Conservation (phyloP, 1,140 invertebrate genomes). For the Drosophila arizonae region DNA sequence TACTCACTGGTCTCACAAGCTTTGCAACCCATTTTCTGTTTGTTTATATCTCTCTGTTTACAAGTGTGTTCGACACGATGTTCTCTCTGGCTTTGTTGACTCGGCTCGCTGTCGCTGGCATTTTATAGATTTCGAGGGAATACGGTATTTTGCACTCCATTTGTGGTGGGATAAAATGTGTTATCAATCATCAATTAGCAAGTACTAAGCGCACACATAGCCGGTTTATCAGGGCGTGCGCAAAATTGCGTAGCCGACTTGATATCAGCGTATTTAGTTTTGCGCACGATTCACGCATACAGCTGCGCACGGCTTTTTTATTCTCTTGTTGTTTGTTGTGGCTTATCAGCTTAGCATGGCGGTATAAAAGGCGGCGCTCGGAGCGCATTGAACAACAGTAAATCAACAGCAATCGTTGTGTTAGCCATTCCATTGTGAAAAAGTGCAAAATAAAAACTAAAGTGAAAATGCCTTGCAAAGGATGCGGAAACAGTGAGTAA, state of each 20-base stretch:
- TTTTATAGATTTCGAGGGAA: constrained; percentile 45
- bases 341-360: constrained; percentile 42
- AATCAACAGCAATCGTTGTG: constrained; percentile 4
- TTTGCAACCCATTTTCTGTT: constrained; percentile 64
- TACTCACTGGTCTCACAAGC: constrained; percentile 67
- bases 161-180: background rate
- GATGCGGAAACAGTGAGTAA: constrained; percentile 71
- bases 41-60: background rate
- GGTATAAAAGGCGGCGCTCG: constrained; percentile 41
- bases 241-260: constrained; percentile 36
- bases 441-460: background rate
- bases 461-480: constrained; percentile 67
- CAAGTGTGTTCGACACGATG: constrained; percentile 18
- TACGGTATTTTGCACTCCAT: constrained; percentile 52
- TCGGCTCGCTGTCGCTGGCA: background rate
- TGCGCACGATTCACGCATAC: constrained; percentile 41
- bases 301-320: constrained; percentile 54
- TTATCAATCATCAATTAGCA: background rate
- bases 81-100: constrained; percentile 4
- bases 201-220: constrained; percentile 1
- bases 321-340: constrained; percentile 24
- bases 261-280: constrained; percentile 15
- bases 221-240: constrained; percentile 45
- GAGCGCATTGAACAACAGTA: background rate
- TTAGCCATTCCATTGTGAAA: background rate